Conservation (phyloP, 1,140 invertebrate species). For the Carposina sasakii region DNA sequence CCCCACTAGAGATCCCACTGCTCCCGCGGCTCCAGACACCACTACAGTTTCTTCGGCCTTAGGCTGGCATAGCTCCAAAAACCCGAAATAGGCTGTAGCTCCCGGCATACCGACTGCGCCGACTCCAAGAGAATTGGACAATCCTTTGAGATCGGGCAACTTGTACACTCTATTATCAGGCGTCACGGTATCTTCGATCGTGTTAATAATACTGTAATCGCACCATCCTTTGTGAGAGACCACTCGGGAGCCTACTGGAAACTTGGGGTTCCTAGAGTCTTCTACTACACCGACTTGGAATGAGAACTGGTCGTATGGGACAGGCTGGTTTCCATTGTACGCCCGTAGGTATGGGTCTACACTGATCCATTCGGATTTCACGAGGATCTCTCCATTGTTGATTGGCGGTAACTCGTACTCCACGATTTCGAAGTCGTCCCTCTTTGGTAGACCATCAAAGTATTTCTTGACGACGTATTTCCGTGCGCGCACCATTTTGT, state of each 20-base stretch:
- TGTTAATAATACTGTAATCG: slow-evolving; percentile 56
- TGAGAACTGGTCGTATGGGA: slow-evolving; percentile 58
- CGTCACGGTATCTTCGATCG: not conserved
- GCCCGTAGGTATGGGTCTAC: slow-evolving; percentile 72
- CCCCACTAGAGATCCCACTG: slow-evolving; percentile 81
- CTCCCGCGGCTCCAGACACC: slow-evolving; percentile 78
- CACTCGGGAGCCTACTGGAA: slow-evolving; percentile 72
- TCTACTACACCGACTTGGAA: slow-evolving; percentile 53
- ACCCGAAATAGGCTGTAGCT: slow-evolving; percentile 82
- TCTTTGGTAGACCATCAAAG: slow-evolving; percentile 58
- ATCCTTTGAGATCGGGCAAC: slow-evolving; percentile 40
- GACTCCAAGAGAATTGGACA: slow-evolving; percentile 38
- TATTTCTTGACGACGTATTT: slow-evolving; percentile 54
- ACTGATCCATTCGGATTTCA: slow-evolving; percentile 68
- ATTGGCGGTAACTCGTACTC: slow-evolving; percentile 58
- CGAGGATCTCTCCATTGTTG: slow-evolving; percentile 57
- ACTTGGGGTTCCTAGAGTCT: slow-evolving; percentile 49
- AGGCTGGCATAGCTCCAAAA: slow-evolving; percentile 79
- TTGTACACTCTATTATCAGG: slow-evolving; percentile 26
- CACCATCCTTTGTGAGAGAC: slow-evolving; percentile 75
- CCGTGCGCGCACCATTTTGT: slow-evolving; percentile 50
- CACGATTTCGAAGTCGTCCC: slow-evolving; percentile 55
- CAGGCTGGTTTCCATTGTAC: slow-evolving; percentile 19
- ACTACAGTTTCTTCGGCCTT: slow-evolving; percentile 80
- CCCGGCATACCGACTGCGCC: slow-evolving; percentile 56